These are phyloP conservation scores for Okapia johnstoni DNA, from an alignment of 2,113 vertebrate species.

Conservation along the genomic window DNA sequence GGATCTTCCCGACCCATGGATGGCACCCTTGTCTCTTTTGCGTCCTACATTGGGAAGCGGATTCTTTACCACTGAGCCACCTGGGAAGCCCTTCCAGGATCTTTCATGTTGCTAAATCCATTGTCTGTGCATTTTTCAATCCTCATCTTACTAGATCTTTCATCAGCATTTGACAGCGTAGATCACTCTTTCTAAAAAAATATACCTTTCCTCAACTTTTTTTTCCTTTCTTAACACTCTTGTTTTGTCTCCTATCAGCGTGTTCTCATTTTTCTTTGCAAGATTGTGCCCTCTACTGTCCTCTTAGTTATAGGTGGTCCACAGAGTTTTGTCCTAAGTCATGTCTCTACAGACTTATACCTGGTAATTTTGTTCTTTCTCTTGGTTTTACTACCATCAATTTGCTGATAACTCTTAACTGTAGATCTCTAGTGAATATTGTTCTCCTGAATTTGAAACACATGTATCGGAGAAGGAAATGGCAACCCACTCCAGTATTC, in stretches of 20 bases:
- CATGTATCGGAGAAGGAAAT: background rate
- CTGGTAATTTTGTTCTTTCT: background rate
- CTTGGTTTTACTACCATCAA: background rate
- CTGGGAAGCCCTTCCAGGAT: background rate
- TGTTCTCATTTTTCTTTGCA: background rate
- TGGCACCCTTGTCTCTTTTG: background rate
- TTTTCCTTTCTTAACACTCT: background rate
- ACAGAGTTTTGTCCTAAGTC: background rate
- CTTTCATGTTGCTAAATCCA: background rate
- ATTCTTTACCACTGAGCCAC: background rate
- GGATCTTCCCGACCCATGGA: background rate
- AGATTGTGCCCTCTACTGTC: background rate
- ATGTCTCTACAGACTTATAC: background rate
- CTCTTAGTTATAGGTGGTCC: background rate
- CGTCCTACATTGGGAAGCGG: background rate
- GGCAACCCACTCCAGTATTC: background rate
- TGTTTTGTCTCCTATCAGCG: background rate
- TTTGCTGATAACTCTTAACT: background rate
- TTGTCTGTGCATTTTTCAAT: background rate
- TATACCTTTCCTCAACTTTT: background rate
- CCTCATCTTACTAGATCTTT: background rate
- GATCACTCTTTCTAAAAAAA: background rate
- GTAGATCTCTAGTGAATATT: background rate
- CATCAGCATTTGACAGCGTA: background rate
- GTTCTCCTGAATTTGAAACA: background rate